These are phyloP conservation scores for Lucilia sericata DNA, from an alignment of 1,140 invertebrate species.

Conservation along the genomic window DNA sequence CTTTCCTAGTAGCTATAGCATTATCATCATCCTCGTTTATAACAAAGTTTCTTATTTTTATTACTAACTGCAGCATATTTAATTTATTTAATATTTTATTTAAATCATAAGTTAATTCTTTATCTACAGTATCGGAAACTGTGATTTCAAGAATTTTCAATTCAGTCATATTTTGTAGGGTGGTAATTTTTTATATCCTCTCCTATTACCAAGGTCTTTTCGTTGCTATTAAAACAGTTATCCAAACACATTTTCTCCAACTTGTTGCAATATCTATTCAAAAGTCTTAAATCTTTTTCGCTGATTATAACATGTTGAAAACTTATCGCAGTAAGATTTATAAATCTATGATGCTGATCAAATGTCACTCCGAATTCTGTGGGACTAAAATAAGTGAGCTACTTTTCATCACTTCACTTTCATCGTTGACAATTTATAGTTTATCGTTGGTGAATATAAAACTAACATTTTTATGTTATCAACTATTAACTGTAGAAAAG, in stretches of 20 bases:
- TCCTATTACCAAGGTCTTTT: background rate
- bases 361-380: background rate
- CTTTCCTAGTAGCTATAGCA: background rate
- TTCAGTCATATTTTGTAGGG: background rate
- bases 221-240: background rate
- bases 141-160: background rate
- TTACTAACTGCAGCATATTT: background rate
- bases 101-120: background rate
- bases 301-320: background rate
- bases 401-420: background rate
- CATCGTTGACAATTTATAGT: background rate
- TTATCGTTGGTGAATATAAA: background rate
- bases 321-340: background rate
- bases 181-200: background rate
- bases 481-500: background rate
- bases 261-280: background rate
- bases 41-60: background rate
- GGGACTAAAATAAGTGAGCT: background rate
- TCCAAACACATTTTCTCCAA: background rate
- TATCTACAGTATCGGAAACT: background rate
- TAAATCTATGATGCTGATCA: background rate
- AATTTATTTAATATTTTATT: background rate
- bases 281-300: background rate
- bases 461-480: background rate
- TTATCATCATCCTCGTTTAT: background rate